Conservation (phyloP, 2,888 invertebrate species). For the Dryocosmus kuriphilus region DNA sequence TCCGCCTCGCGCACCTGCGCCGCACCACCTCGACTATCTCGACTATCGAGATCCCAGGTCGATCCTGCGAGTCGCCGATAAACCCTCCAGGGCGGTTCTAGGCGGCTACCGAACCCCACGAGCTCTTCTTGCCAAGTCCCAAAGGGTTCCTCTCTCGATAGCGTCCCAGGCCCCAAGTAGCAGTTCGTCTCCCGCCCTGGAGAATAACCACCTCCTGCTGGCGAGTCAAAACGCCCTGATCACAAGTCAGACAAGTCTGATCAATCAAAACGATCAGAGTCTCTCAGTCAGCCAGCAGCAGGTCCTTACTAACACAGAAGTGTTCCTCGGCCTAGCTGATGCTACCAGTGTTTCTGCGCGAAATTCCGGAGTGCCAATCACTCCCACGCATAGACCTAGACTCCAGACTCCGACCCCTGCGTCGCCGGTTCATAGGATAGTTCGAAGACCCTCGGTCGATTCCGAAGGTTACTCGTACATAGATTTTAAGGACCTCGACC, state of each 20-base stretch:
- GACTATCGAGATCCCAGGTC: conserved; percentile 75
- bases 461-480: conserved; percentile 72
- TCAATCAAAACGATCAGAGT: conserved; percentile 3
- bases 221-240: conserved; percentile 62
- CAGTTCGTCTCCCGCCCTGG: conserved; percentile 41
- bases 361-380: conserved; percentile 42
- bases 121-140: conserved; percentile 69
- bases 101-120: conserved; percentile 73
- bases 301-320: conserved; percentile 13
- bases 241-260: conserved; percentile 57
- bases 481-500: conserved; percentile 63
- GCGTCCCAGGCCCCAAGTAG: conserved; percentile 59
- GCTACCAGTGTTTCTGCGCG: background rate
- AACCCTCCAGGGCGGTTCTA: conserved; percentile 71
- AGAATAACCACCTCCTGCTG: conserved; percentile 58
- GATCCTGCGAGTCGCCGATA: conserved; percentile 71
- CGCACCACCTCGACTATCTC: conserved; percentile 75
- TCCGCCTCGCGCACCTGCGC: conserved; percentile 62
- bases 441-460: conserved; percentile 67
- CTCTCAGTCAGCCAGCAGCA: conserved; percentile 32
- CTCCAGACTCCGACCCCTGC: conserved; percentile 7
- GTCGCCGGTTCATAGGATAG: conserved; percentile 32
- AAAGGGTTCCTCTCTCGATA: conserved; percentile 67
- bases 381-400: conserved; percentile 32
- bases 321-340: conserved; percentile 2